Percentiles rank a stretch among this genome's conserved stretches.
Evolutionary conservation across 1,140 invertebrate species (phyloP).

Genomic region (Portunus trituberculatus): DNA sequence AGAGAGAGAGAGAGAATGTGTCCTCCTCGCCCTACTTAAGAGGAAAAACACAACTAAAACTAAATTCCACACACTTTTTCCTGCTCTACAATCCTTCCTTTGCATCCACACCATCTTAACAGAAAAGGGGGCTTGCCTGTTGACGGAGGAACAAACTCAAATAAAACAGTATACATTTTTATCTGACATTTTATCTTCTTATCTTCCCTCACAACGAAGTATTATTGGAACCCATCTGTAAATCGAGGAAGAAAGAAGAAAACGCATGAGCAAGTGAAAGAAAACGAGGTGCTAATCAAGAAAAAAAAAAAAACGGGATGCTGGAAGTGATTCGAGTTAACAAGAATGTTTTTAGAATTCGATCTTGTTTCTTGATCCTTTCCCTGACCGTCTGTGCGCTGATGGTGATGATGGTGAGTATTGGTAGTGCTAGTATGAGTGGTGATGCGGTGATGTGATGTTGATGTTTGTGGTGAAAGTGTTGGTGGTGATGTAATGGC

Average conservation of each 20-base stretch:
- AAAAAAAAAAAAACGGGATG: neutral
- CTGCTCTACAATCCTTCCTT: too few relatives aligned
- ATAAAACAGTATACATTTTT: too few relatives aligned
- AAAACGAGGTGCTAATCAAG: neutral
- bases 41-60: too few relatives aligned
- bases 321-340: neutral
- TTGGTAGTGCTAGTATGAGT: neutral
- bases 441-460: neutral
- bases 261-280: neutral
- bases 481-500: neutral
- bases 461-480: neutral
- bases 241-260: neutral
- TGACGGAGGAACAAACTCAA: too few relatives aligned
- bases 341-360: neutral
- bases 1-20: neutral
- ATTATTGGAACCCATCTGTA: too few relatives aligned
- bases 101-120: too few relatives aligned
- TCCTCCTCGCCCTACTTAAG: too few relatives aligned
- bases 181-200: too few relatives aligned
- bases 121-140: too few relatives aligned
- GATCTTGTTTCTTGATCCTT: neutral
- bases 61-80: too few relatives aligned
- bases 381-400: neutral
- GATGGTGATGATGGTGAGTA: conserved; percentile 11
- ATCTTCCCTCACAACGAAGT: too few relatives aligned